Percentiles rank a stretch among this genome's conserved stretches.
Conservation (phyloP, 2,113 vertebrate species). For the Ceyx margarethae region DNA sequence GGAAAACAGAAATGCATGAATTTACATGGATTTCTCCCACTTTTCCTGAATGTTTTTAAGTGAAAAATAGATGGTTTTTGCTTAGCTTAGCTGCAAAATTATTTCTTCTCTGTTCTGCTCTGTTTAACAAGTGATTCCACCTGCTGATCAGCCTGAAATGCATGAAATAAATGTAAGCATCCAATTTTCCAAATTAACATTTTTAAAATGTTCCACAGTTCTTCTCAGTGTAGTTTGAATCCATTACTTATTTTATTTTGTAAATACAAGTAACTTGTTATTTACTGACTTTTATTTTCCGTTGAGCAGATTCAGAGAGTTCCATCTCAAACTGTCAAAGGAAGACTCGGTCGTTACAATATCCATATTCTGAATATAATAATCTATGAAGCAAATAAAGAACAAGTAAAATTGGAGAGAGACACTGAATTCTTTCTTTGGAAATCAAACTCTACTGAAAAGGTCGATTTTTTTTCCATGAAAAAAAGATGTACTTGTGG, state of each 20-base stretch:
- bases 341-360: not conserved
- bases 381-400: not conserved
- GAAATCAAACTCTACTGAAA: not conserved
- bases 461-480: accelerated
- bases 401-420: not conserved
- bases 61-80: not conserved
- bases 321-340: not conserved
- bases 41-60: not conserved
- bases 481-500: not conserved
- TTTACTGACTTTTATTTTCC: constrained; percentile 12
- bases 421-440: not conserved
- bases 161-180: not conserved
- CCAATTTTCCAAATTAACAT: constrained; percentile 21
- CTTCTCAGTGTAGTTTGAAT: not conserved
- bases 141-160: not conserved
- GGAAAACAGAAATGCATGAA: not conserved
- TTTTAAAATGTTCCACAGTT: not conserved
- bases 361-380: constrained; percentile 15
- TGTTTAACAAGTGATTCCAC: not conserved
- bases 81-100: not conserved
- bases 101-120: not conserved
- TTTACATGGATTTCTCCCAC: not conserved
- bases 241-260: not conserved
- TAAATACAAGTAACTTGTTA: not conserved
- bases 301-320: not conserved